Conservation (phyloP, 2,797 vertebrate species). For the Premnoplex brunnescens region DNA sequence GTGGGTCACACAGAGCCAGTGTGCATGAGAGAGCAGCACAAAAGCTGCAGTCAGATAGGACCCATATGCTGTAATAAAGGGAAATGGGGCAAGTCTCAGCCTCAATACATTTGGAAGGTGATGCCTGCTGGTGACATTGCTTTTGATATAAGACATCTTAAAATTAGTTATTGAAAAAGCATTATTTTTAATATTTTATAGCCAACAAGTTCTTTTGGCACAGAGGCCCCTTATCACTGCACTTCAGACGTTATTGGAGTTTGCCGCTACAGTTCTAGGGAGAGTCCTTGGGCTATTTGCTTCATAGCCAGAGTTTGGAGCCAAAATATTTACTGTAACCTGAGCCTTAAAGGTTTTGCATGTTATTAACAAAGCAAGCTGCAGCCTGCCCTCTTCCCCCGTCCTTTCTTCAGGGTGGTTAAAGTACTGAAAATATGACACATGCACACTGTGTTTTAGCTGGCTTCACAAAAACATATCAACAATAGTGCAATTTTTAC, state of each 20-base stretch:
- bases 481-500: not conserved
- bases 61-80: not conserved
- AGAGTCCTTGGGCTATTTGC: conserved; percentile 3
- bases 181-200: not conserved
- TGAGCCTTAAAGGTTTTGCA: conserved; percentile 32
- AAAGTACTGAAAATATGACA: not conserved
- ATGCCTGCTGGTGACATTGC: not conserved
- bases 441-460: not conserved
- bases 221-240: not conserved
- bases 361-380: conserved; percentile 37
- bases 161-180: not conserved
- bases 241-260: not conserved
- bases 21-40: not conserved
- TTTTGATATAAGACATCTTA: not conserved
- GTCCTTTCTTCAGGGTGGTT: not conserved
- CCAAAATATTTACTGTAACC: conserved; percentile 16
- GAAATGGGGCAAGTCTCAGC: not conserved
- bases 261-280: not conserved
- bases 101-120: not conserved
- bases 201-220: not conserved
- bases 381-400: not conserved
- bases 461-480: not conserved
- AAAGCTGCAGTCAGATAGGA: not conserved
- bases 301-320: not conserved
- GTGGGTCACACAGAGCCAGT: not conserved